Base-by-base conservation (phyloP, 1,140 invertebrate genomes). In the Drosophila pachea region DNA sequence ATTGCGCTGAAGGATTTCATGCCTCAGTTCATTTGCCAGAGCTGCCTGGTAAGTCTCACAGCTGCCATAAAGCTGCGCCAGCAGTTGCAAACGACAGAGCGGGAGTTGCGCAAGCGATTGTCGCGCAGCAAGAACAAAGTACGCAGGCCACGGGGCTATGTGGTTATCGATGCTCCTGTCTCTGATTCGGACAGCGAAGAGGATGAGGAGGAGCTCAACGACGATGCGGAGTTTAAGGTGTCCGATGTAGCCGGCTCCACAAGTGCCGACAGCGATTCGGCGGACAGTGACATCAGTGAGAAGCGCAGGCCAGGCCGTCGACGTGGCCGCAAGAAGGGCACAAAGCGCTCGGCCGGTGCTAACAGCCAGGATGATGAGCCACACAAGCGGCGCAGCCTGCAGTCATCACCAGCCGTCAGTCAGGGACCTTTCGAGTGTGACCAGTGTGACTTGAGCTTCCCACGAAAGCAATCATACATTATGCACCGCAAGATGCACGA, bases 401-500 rank as follows among this genome's bases (percentile, higher is more conserved):
- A 53, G 32, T 54, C 36, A 45, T 35, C 29, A 52, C 29, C 54
- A 38, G 14, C 48, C 45, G 9, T 9, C 22, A 53, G 54, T 32
- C 65, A 69, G 35, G 79, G 79, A n/a, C 63, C 77, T 32, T 78
- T 78, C 22, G 65, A 76, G 50, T 78, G 78, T 42, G 65, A 83
- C 31, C 68, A 78, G 6, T 87, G 84, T 68, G 75, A 83, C 47
- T 49, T 84, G 54, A 79, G 75, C 4, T 88, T 88, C 53, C 62
- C 78, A 33, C 82, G 87, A 31, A 88, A 88, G 36, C 77, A 87
- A 49, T 88, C 92, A 45, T 88, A 92, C 29, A 87, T 89, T 16
- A 78, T 90, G 48, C 92, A 92, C 67, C 90, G 90, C 65, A 90
- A 89, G 45, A 91, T 91, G 16, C 94, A 94, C 58, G 93, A 94